Percentiles rank a stretch among this genome's conserved stretches.
Conservation (phyloP, 2,797 vertebrate genomes). For the Galagoides demidoff region DNA sequence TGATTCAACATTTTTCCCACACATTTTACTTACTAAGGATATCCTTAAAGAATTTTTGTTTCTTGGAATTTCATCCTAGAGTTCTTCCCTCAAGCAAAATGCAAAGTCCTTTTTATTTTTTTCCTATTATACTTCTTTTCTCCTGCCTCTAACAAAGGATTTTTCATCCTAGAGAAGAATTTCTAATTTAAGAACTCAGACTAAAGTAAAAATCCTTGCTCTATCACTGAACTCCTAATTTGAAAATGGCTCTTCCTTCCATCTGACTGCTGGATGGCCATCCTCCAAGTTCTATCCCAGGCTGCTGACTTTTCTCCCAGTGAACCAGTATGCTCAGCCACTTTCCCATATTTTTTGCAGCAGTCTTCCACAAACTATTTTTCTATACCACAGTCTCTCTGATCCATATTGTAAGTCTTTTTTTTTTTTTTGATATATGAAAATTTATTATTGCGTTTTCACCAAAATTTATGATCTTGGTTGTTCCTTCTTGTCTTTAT, state of each 20-base stretch:
- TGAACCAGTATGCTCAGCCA: not conserved
- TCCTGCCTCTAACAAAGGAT: not conserved
- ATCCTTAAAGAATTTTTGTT: not conserved
- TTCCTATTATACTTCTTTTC: not conserved
- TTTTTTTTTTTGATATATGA: too few relatives aligned
- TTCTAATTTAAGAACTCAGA: not conserved
- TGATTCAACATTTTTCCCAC: not conserved
- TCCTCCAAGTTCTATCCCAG: not conserved
- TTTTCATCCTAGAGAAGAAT: constrained; percentile 1
- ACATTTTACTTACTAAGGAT: not conserved
- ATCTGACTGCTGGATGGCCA: not conserved
- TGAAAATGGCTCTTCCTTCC: not conserved
- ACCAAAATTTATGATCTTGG: too few relatives aligned
- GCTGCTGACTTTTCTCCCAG: not conserved
- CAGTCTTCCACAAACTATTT: not conserved
- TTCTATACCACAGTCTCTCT: not conserved
- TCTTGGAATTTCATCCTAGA: constrained; percentile 25
- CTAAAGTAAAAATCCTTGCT: not conserved
- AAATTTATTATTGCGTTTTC: too few relatives aligned
- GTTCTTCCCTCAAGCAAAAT: not conserved
- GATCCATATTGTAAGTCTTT: not conserved
- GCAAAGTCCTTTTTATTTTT: not conserved
- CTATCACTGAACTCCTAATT: not conserved
- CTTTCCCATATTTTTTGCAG: not conserved
- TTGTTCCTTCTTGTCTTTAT: too few relatives aligned